phyloP scores from a whole-genome alignment of 1,140 invertebrate genomes.

The Aphelenchoides fujianensis region DNA sequence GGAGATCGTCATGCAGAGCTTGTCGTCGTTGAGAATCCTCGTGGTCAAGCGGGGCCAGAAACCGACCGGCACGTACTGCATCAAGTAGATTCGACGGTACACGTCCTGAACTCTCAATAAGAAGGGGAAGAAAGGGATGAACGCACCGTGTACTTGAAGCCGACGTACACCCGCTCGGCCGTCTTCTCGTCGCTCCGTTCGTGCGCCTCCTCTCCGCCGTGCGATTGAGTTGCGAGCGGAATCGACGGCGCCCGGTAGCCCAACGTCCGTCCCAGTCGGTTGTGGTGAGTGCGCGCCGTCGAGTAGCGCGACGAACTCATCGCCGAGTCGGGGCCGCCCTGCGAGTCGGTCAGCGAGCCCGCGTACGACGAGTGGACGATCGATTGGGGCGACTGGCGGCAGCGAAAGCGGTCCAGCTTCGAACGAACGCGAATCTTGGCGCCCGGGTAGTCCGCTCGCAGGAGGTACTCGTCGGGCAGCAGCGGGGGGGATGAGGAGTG shows the following conservation, averaged over 20 bases:
- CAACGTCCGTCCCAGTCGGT: not conserved
- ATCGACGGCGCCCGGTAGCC: not conserved
- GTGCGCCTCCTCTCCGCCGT: not conserved
- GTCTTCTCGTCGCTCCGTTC: too few relatives aligned
- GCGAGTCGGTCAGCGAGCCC: slow-evolving; percentile 30
- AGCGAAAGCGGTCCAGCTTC: slow-evolving; percentile 41
- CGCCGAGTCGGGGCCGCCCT: not conserved
- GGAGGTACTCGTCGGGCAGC: slow-evolving; percentile 77
- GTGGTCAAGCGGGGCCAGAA: slow-evolving; percentile 95
- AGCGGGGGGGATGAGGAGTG: slow-evolving; percentile 86
- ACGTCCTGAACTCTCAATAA: too few relatives aligned
- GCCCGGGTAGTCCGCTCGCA: slow-evolving; percentile 65
- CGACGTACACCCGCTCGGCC: not conserved
- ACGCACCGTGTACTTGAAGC: slow-evolving; percentile 1
- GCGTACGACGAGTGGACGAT: not conserved
- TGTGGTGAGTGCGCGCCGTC: not conserved
- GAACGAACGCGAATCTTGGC: slow-evolving; percentile 45
- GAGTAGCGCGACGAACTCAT: not conserved
- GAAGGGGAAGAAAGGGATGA: not conserved
- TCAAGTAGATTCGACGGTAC: slow-evolving; percentile 65
- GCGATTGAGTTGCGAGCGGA: not conserved
- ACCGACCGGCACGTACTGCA: slow-evolving; percentile 94
- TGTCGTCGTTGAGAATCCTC: slow-evolving; percentile 82
- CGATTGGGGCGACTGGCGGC: not conserved
- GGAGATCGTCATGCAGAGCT: slow-evolving; percentile 67